A percentile compares a stretch with the other conserved stretches of the same genome.
Conservation (phyloP, 2,113 vertebrate species). For the Plotosus lineatus region DNA sequence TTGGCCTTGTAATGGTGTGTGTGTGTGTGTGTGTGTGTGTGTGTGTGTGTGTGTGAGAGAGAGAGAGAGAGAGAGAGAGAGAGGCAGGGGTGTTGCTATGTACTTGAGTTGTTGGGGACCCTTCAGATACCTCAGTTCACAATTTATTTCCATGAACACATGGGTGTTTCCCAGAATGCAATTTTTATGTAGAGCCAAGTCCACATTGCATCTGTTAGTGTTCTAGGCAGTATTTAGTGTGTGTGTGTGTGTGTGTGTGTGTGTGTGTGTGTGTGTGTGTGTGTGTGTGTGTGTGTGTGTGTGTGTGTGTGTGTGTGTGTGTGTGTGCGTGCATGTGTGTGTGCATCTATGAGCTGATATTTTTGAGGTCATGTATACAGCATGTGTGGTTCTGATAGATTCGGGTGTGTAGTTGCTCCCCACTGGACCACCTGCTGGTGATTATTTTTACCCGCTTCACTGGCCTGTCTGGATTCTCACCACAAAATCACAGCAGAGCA, state of each 20-base stretch:
- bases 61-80: too few species aligned
- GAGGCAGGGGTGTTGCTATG: too few species aligned
- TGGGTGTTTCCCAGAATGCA: slow-evolving; percentile 20
- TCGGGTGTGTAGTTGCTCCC: slow-evolving; percentile 10
- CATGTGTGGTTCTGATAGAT: background rate
- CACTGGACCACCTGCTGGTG: slow-evolving; percentile 13
- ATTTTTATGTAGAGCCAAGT: slow-evolving; percentile 17
- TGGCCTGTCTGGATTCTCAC: slow-evolving; percentile 19
- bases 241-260: slow-evolving; percentile 12
- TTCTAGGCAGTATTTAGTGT: background rate
- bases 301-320: slow-evolving; percentile 16
- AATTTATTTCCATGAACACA: background rate
- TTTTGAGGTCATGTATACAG: slow-evolving; percentile 1
- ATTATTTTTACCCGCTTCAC: slow-evolving; percentile 33
- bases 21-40: slow-evolving; percentile 19
- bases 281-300: background rate
- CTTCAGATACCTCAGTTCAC: background rate
- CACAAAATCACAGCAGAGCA: slow-evolving; percentile 25
- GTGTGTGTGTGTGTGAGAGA: background rate
- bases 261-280: slow-evolving; percentile 23
- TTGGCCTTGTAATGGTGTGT: background rate
- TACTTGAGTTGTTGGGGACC: slow-evolving; percentile 1
- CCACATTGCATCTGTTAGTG: slow-evolving; percentile 18
- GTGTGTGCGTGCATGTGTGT: slow-evolving; percentile 20
- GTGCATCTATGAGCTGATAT: slow-evolving; percentile 3